Evolutionary conservation across 2,797 vertebrate genomes (phyloP), one percentile per base, ranked within the genome.

Genomic region (Anas bernieri): DNA sequence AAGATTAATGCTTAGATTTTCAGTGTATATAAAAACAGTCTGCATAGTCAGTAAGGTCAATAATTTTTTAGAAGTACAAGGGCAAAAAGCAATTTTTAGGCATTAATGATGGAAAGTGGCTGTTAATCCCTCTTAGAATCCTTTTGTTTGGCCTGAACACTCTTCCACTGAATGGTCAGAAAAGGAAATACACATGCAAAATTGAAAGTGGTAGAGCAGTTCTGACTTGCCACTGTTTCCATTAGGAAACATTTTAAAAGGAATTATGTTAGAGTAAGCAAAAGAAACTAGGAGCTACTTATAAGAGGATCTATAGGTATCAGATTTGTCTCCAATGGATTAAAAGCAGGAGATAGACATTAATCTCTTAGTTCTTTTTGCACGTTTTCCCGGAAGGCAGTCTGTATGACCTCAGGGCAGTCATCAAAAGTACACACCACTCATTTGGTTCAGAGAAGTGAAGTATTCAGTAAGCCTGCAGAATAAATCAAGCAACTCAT

Each of bases 341-440:
- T 94, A 82, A 88, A 92, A 86, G 39, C 54, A 92, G 48, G 52
- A 88, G 43, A 74, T 54, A 59, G 70, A 56, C 22, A 67, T 85
- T 43, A 86, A 54, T 61, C 63, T 78, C 33, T 30, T 77, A 56
- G 78, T 59, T 86, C 30, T 62, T 89, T 93, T 35, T 80, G 75
- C 41, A 37, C 43, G 1, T 63, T 90, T 39, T 76, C 17, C 59
- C 3, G 2, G 86, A 87, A 88, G 76, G 91, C 80, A 69, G 86
- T 41, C 48, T 83, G 63, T 64, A 54, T 59, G 85, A 88, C 73
- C 76, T 73, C 79, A 30, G 62, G 17, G 59, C 35, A 76, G 86
- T 78, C 83, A 81, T 31, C 3, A 1, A 18, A 59, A 59, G 75
- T 90, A 33, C 75, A 66, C 33, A 33, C 26, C 41, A 4, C n/a